phyloP scores from a whole-genome alignment of 2,888 invertebrate species.

The Drosophila maculinotata region DNA sequence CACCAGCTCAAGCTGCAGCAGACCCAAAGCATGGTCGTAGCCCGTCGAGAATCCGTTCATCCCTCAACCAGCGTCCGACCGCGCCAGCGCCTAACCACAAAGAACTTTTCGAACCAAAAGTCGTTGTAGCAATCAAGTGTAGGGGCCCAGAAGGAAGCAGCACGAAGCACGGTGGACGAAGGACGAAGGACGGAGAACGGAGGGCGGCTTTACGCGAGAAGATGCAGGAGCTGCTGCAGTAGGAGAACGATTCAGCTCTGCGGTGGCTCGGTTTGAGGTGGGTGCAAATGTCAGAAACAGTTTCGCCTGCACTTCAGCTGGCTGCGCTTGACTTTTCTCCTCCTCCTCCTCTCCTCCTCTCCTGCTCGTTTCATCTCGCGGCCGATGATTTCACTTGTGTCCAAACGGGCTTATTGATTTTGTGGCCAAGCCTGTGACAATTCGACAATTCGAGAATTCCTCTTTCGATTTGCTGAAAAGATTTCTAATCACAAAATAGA shows the following conservation, averaged over 20 bases:
- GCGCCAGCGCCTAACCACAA: constrained; percentile 64
- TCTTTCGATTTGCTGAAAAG: not conserved
- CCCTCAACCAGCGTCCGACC: constrained; percentile 26
- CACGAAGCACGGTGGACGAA: not conserved
- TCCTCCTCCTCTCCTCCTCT: not conserved
- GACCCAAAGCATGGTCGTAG: constrained; percentile 20
- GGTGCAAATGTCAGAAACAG: constrained; percentile 71
- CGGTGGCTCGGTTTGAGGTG: constrained; percentile 8
- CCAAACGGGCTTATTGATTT: constrained; percentile 44
- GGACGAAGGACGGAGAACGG: not conserved
- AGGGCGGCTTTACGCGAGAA: too few relatives aligned
- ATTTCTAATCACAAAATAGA: not conserved
- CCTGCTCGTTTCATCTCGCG: constrained; percentile 43
- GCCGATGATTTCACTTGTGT: constrained; percentile 35
- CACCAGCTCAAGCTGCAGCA: not conserved
- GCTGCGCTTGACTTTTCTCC: constrained; percentile 63
- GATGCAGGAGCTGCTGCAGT: constrained; percentile 20
- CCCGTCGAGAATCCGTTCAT: constrained; percentile 57
- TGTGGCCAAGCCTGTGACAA: constrained; percentile 2
- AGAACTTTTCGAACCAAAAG: constrained; percentile 73
- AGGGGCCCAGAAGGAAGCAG: constrained; percentile 14
- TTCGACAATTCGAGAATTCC: constrained; percentile 2
- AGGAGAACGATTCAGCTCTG: constrained; percentile 21
- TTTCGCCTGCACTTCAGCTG: constrained; percentile 65
- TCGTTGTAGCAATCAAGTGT: constrained; percentile 73